Percentiles rank a stretch among this genome's conserved stretches.
Conservation (phyloP, 2,113 vertebrate species). For the Argyrosomus japonicus region DNA sequence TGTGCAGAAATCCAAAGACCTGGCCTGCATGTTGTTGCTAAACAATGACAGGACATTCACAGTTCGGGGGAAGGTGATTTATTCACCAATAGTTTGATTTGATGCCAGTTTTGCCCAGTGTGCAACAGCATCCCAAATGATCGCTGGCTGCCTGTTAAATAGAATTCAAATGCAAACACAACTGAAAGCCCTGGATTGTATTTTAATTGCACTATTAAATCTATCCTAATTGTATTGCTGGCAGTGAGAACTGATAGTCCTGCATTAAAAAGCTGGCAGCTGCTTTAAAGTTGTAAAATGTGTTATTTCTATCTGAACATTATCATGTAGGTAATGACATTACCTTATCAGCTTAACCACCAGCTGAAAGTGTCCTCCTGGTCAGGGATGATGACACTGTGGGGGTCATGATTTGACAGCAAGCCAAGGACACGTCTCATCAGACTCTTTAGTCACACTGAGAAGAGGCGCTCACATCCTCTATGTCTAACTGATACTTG, state of each 20-base stretch:
- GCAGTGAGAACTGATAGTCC: conserved; percentile 35
- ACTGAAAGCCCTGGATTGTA: conserved; percentile 55
- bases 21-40: no score
- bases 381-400: conserved; percentile 51
- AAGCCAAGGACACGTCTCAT: conserved; percentile 46
- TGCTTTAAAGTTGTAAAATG: conserved; percentile 33
- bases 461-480: conserved; percentile 53
- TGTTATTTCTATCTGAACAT: conserved; percentile 20
- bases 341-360: conserved; percentile 48
- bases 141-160: conserved; percentile 28
- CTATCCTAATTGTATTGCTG: conserved; percentile 41
- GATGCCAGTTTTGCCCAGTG: conserved; percentile 6
- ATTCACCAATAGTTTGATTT: conserved; percentile 26
- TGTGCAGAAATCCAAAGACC: conserved; percentile 3
- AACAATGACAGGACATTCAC: background rate
- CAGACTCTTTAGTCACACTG: conserved; percentile 56
- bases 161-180: conserved; percentile 46
- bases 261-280: conserved; percentile 43
- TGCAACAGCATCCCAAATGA: conserved; percentile 27
- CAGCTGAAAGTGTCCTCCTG: conserved; percentile 27
- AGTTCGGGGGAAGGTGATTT: background rate
- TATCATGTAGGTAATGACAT: conserved; percentile 38
- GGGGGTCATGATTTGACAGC: conserved; percentile 41
- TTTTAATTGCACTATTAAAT: conserved; percentile 68
- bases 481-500: conserved; percentile 66